Percentiles rank a stretch among this genome's conserved stretches.
These are phyloP conservation scores for Tetrax tetrax DNA, from an alignment of 2,113 vertebrate genomes.

Conservation along the genomic window DNA sequence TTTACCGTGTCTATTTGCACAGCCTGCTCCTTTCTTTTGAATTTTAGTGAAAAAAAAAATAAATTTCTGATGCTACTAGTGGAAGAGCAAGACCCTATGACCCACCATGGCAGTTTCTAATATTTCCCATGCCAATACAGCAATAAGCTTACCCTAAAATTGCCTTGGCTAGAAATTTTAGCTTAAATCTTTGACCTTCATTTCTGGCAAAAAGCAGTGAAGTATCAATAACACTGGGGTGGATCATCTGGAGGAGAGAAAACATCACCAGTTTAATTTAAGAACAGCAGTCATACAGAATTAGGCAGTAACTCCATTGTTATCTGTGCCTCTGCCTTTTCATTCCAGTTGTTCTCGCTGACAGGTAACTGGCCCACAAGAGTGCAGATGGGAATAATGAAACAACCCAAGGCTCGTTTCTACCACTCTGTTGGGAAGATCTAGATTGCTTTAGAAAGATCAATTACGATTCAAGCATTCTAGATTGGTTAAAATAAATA, in stretches of 20 bases:
- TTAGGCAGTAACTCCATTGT: neutral
- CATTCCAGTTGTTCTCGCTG: neutral
- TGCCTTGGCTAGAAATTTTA: constrained; percentile 84
- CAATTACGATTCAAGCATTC: neutral
- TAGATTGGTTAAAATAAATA: neutral
- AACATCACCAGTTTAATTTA: neutral
- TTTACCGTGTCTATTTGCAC: neutral
- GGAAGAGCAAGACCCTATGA: neutral
- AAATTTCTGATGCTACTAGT: neutral
- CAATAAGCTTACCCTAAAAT: constrained; percentile 83
- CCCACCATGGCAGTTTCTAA: neutral
- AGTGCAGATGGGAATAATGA: neutral
- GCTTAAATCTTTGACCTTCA: constrained; percentile 83
- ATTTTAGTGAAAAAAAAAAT: neutral
- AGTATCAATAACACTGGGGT: constrained; percentile 89
- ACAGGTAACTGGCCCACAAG: neutral
- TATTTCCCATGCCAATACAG: neutral
- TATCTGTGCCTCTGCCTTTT: neutral
- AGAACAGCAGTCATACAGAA: neutral
- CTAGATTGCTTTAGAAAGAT: neutral
- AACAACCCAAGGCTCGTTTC: neutral
- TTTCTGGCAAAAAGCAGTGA: constrained; percentile 85
- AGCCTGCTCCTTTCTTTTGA: neutral
- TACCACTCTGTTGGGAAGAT: neutral
- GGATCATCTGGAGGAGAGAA: constrained; percentile 81